Conservation (phyloP, 2,113 vertebrate genomes). For the Ailuropoda melanoleuca region DNA sequence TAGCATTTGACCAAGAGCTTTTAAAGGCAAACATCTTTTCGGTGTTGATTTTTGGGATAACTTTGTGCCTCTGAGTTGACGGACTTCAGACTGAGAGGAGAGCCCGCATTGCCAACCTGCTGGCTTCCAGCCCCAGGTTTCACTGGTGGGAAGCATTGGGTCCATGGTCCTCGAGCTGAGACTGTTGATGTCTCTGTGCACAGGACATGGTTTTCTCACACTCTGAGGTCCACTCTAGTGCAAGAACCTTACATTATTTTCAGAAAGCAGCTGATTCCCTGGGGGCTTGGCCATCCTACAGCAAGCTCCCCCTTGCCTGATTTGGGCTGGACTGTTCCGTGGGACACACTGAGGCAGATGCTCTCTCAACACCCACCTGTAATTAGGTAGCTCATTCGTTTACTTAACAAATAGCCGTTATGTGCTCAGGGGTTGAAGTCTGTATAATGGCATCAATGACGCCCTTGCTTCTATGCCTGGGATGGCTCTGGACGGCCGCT, state of each 20-base stretch:
- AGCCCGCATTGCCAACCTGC: accelerated
- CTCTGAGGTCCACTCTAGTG: neutral
- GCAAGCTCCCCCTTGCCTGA: accelerated
- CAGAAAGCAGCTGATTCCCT: neutral
- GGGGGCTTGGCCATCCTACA: accelerated
- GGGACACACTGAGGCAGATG: neutral
- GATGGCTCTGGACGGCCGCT: too few species aligned
- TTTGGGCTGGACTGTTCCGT: accelerated
- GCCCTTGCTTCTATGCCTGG: neutral
- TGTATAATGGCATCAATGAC: accelerated
- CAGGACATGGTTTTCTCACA: accelerated
- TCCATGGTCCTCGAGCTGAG: neutral
- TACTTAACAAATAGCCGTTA: neutral
- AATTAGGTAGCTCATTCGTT: neutral
- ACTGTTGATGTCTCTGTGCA: accelerated
- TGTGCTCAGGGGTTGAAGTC: neutral
- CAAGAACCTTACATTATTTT: neutral
- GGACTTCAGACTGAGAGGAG: neutral
- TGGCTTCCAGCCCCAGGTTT: neutral
- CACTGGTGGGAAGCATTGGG: accelerated
- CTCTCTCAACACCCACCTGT: accelerated
- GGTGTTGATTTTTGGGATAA: neutral
- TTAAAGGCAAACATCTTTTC: neutral
- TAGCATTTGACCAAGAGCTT: neutral
- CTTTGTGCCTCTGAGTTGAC: neutral